Evolutionary conservation across 2,797 vertebrate genomes (phyloP).

Genomic region (Takifugu rubripes): DNA sequence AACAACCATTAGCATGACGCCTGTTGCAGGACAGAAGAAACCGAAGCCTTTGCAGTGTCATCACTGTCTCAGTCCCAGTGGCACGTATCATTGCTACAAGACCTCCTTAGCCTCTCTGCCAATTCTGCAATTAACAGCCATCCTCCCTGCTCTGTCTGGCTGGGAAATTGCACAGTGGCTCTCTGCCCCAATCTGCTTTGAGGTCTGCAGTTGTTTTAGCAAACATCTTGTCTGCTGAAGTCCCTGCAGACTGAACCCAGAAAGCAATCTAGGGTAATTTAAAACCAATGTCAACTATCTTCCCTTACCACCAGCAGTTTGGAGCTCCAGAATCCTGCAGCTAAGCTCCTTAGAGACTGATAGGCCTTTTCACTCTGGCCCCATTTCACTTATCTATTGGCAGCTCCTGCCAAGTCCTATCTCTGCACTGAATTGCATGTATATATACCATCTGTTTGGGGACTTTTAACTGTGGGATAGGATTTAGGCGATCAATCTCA

Average conservation of each 20-base stretch:
- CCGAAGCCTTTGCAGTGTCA: constrained; percentile 31
- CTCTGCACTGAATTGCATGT: constrained; percentile 77
- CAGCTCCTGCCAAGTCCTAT: constrained; percentile 75
- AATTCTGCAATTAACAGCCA: constrained; percentile 74
- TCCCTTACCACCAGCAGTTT: constrained; percentile 67
- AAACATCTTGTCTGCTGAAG: constrained; percentile 73
- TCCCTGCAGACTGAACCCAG: constrained; percentile 76
- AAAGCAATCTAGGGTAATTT: constrained; percentile 85
- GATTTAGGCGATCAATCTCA: constrained; percentile 89
- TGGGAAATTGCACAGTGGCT: constrained; percentile 73
- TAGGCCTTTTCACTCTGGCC: constrained; percentile 79
- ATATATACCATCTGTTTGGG: constrained; percentile 78
- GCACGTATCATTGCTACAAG: constrained; percentile 63
- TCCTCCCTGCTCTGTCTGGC: constrained; percentile 65
- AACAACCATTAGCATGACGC: constrained; percentile 12
- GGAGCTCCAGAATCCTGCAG: constrained; percentile 76
- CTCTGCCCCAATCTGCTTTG: constrained; percentile 73
- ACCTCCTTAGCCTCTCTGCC: constrained; percentile 69
- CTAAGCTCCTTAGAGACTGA: constrained; percentile 77
- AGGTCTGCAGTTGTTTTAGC: constrained; percentile 79
- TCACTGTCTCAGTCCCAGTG: constrained; percentile 47
- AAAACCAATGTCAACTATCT: constrained; percentile 78
- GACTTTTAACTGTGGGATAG: constrained; percentile 83
- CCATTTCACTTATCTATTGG: constrained; percentile 84
- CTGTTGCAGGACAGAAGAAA: constrained; percentile 14